Percentiles rank a stretch among this genome's conserved stretches.
These are phyloP conservation scores for Hirundo rustica DNA, from an alignment of 2,797 vertebrate species.

Conservation along the genomic window DNA sequence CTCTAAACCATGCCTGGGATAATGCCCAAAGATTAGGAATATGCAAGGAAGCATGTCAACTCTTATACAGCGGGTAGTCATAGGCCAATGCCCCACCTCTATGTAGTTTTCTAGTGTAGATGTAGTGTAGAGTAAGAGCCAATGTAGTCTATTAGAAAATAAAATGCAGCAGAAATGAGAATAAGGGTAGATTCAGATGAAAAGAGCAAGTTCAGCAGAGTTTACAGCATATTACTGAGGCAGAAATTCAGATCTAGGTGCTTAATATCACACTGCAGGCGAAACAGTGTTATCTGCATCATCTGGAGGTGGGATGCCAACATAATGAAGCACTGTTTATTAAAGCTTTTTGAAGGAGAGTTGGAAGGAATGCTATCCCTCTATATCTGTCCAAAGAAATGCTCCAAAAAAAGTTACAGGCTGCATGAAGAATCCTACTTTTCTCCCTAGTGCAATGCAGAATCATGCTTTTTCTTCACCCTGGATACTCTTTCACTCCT, in stretches of 20 bases:
- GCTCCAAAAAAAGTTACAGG: not conserved
- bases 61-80: not conserved
- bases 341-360: not conserved
- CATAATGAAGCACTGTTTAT: not conserved
- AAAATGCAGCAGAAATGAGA: not conserved
- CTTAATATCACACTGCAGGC: conserved; percentile 42
- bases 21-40: not conserved
- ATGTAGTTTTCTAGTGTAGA: not conserved
- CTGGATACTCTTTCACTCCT: not conserved
- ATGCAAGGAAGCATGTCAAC: not conserved
- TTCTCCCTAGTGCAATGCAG: not conserved
- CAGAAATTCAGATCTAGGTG: not conserved
- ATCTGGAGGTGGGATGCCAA: conserved; percentile 31
- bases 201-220: conserved; percentile 4
- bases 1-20: not conserved
- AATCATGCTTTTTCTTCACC: not conserved
- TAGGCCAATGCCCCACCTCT: not conserved
- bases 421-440: not conserved
- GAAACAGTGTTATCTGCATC: not conserved
- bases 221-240: not conserved
- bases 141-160: not conserved
- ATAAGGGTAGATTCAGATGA: not conserved
- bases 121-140: not conserved
- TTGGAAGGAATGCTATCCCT: not conserved
- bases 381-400: not conserved